Evolutionary conservation across 1,140 invertebrate species (phyloP), one percentile per base, ranked within the genome.

Genomic region (Drosophila aff.): DNA sequence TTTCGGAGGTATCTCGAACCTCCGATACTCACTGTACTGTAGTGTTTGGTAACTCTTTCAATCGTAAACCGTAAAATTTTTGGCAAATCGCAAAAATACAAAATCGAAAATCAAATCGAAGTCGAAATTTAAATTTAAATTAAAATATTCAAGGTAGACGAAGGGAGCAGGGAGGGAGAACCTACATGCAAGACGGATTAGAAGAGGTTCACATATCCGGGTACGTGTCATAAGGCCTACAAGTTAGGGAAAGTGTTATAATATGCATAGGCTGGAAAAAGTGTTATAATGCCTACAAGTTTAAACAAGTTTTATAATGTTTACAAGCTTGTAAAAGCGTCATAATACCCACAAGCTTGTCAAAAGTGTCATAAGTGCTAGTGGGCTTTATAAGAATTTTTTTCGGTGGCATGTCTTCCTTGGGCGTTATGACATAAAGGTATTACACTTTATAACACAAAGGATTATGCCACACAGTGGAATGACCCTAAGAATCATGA

Each of bases 61-160:
- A 57, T 57, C 53, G 21, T 40, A 40, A 79, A 80, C 59, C 78
- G 44, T 59, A 76, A 41, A 41, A 8, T 63, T 60, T 73, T 72
- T 49, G 69, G 69, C 67, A 73, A 73, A 60, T 73, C 53, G 67
- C 66, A 73, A 47, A 53, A 46, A 41, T 49, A 44, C 18, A 55
- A 40, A 57, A 26, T 23, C 1, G 4, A 23, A 57, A 40, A 55
- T 31, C 46, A 77, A 81, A 21, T 38, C 11, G 10, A 62, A 84
- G 62, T 62, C 46, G 10, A 62, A 84, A 65, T 62, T 43, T 31
- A 64, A 59, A 43, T 36, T 38, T n/a, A 41, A 68, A 68, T 41
- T 18, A 18, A 26, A 65, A 59, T 68, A 77, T 41, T 40, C n/a
- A 52, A 52, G n/a, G 6, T n/a, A 31, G 33, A 15, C 15, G 62